These are phyloP conservation scores for Perca fluviatilis DNA, from an alignment of 2,113 vertebrate species.

Conservation along the genomic window DNA sequence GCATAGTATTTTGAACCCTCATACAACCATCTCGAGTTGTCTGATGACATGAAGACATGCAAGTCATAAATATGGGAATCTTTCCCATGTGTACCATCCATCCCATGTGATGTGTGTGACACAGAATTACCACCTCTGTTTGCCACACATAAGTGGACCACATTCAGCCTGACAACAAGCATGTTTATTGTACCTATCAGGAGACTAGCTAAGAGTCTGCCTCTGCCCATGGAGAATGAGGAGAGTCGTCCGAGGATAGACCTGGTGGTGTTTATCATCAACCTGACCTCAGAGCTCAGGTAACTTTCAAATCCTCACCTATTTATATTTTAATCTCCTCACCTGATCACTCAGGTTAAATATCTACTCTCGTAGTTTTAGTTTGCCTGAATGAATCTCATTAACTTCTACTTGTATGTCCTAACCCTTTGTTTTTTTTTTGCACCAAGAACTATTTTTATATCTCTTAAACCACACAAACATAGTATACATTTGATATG, in stretches of 20 bases:
- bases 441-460: not conserved
- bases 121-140: not conserved
- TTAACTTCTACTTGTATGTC: not conserved
- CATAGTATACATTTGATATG: not conserved
- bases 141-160: not conserved
- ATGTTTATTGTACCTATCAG: conserved; percentile 54
- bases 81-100: not conserved
- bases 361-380: not conserved
- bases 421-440: not conserved
- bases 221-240: conserved; percentile 80
- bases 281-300: conserved; percentile 82
- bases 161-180: not conserved
- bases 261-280: conserved; percentile 84
- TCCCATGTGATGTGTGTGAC: not conserved
- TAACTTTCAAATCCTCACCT: conserved; percentile 29
- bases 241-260: conserved; percentile 82
- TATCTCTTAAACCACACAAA: not conserved
- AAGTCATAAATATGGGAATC: not conserved
- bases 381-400: not conserved
- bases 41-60: not conserved
- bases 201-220: conserved; percentile 82
- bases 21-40: not conserved
- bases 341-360: not conserved
- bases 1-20: not conserved
- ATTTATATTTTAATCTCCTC: not conserved